These are phyloP conservation scores for Xiphias gladius DNA, from an alignment of 2,113 vertebrate species.

Conservation along the genomic window DNA sequence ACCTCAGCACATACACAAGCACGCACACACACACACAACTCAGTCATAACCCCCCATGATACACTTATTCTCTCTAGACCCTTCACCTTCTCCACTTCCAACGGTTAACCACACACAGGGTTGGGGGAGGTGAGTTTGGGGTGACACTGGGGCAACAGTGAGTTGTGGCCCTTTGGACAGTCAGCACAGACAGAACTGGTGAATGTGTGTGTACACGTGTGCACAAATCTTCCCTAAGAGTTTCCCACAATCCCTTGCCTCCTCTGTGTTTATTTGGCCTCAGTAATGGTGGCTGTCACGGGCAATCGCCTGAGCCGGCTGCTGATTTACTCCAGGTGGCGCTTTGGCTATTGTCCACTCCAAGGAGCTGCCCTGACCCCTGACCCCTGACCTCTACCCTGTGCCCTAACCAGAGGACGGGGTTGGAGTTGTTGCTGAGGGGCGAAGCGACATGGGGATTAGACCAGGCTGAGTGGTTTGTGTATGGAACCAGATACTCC, in stretches of 20 bases:
- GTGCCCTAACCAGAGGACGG: slow-evolving; percentile 68
- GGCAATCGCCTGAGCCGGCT: slow-evolving; percentile 68
- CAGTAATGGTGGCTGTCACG: slow-evolving; percentile 80
- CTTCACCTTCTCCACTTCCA: slow-evolving; percentile 66
- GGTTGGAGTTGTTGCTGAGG: slow-evolving; percentile 74
- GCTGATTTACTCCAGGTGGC: slow-evolving; percentile 86
- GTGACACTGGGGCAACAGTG: slow-evolving; percentile 52
- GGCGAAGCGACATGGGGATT: slow-evolving; percentile 73
- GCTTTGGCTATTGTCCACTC: slow-evolving; percentile 82
- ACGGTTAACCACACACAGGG: slow-evolving; percentile 79
- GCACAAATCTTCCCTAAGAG: slow-evolving; percentile 19
- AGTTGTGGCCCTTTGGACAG: slow-evolving; percentile 71
- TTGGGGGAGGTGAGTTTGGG: slow-evolving; percentile 55
- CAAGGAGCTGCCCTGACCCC: slow-evolving; percentile 77
- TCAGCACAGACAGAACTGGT: slow-evolving; percentile 46
- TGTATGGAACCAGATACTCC: slow-evolving; percentile 72
- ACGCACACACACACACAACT: slow-evolving; percentile 23
- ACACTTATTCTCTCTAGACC: slow-evolving; percentile 48
- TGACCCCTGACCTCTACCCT: slow-evolving; percentile 75
- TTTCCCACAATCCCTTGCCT: slow-evolving; percentile 75
- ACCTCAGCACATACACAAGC: slow-evolving; percentile 39
- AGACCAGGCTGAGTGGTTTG: slow-evolving; percentile 64
- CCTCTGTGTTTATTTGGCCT: slow-evolving; percentile 78
- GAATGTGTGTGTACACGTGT: slow-evolving; percentile 20
- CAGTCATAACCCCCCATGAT: slow-evolving; percentile 30